phyloP scores from a whole-genome alignment of 1,140 invertebrate genomes.

The Leptinotarsa texana region DNA sequence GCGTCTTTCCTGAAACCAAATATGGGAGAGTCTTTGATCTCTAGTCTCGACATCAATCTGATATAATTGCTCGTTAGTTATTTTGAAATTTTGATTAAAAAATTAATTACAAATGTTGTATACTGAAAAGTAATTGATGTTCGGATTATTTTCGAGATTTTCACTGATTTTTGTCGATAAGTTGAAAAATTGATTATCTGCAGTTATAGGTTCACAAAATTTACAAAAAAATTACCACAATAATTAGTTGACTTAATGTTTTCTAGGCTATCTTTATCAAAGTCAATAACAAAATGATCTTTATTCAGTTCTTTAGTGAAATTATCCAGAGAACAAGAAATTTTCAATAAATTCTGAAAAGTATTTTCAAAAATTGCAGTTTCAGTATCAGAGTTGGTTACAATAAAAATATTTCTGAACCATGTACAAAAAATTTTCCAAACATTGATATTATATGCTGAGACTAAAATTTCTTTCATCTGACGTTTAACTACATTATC shows the following conservation, averaged over 20 bases:
- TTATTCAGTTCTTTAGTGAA: not conserved
- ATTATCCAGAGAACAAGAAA: not conserved
- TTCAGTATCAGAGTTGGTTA: not conserved
- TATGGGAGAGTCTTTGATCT: not conserved
- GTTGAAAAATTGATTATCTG: not conserved
- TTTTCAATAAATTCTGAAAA: not conserved
- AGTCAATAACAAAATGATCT: not conserved
- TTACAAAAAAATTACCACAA: not conserved
- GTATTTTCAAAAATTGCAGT: not conserved
- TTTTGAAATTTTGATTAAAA: not conserved
- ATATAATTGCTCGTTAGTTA: not conserved
- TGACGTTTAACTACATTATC: not conserved
- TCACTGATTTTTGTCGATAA: not conserved
- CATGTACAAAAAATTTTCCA: not conserved
- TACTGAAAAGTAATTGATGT: not conserved
- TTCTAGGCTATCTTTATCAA: not conserved
- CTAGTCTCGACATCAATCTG: not conserved
- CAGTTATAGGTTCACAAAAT: not conserved
- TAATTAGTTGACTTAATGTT: not conserved
- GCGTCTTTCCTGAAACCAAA: not conserved
- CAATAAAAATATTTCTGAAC: not conserved
- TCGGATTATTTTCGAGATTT: not conserved
- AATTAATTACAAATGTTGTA: not conserved
- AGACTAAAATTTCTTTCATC: slow-evolving; percentile 13
- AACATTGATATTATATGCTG: slow-evolving; percentile 7